phyloP scores from a whole-genome alignment of 2,888 invertebrate genomes.

The Pyralis farinalis region DNA sequence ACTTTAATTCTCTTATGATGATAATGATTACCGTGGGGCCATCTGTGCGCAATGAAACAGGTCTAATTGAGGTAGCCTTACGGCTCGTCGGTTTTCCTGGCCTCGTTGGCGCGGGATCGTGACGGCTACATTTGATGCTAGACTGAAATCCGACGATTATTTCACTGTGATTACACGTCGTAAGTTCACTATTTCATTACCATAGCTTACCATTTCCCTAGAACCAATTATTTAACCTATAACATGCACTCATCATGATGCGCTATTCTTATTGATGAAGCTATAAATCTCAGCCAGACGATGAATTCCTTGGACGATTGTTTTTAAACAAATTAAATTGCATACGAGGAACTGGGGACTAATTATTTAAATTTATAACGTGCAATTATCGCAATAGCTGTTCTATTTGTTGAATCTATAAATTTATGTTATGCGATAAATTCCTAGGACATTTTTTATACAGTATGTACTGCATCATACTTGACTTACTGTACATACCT shows the following conservation, averaged over 20 bases:
- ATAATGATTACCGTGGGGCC: constrained; percentile 28
- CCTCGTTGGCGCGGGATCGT: constrained; percentile 18
- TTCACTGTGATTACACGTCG: constrained; percentile 38
- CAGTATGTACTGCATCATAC: too few relatives aligned
- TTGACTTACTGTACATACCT: too few relatives aligned
- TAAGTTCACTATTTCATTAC: constrained; percentile 40
- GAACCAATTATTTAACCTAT: constrained; percentile 13
- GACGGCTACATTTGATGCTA: constrained; percentile 31
- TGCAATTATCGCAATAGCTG: too few relatives aligned
- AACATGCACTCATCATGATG: background rate
- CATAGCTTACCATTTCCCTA: constrained; percentile 17
- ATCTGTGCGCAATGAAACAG: constrained; percentile 28
- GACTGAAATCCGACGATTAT: constrained; percentile 35
- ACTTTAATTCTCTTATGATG: constrained; percentile 26
- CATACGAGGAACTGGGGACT: too few relatives aligned
- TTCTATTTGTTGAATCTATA: too few relatives aligned
- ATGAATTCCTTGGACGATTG: constrained; percentile 1
- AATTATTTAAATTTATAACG: too few relatives aligned
- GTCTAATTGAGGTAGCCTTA: constrained; percentile 31
- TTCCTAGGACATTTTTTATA: too few relatives aligned
- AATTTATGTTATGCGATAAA: too few relatives aligned
- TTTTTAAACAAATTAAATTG: too few relatives aligned
- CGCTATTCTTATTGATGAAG: constrained; percentile 5
- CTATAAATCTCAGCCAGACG: constrained; percentile 6
- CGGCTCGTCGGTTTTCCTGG: constrained; percentile 2